These are phyloP conservation scores for Pristionchus japonicus DNA, from an alignment of 2,888 invertebrate species.

Conservation along the genomic window DNA sequence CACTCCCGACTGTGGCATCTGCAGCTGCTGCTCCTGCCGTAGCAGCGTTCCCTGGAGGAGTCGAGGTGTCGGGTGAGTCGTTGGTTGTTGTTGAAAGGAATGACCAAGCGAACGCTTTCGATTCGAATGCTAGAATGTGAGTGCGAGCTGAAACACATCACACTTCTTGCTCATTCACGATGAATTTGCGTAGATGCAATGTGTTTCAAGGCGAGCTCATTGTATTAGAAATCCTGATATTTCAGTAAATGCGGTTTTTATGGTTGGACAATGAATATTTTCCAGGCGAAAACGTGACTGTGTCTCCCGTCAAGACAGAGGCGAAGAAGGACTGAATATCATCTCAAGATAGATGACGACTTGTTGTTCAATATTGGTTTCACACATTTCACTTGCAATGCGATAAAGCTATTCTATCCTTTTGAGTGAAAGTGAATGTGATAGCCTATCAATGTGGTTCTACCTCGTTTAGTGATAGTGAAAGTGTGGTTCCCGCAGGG, in stretches of 20 bases:
- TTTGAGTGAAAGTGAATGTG: no score
- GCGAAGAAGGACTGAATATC: slow-evolving; percentile 10
- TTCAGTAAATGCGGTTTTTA: not conserved
- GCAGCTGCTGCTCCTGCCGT: not conserved
- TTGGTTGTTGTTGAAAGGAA: not conserved
- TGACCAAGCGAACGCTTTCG: no score
- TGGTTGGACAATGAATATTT: not conserved
- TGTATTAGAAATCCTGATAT: not conserved
- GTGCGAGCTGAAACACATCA: not conserved
- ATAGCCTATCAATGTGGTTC: not conserved
- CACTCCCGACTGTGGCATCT: not conserved
- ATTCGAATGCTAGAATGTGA: not conserved
- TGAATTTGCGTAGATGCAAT: not conserved
- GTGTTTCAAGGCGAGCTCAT: not conserved
- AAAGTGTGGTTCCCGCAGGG: not conserved
- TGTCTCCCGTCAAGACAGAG: not conserved
- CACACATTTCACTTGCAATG: not conserved
- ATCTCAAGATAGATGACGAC: not conserved
- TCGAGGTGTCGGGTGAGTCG: not conserved
- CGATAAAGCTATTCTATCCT: not conserved
- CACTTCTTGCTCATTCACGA: not conserved
- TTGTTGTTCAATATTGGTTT: not conserved
- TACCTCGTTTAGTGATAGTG: no score
- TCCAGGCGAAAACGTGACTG: not conserved
- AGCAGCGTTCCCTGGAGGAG: not conserved